Percentiles rank a stretch among this genome's conserved stretches.
These are phyloP conservation scores for Pristionchus mayeri DNA, from an alignment of 2,888 invertebrate genomes.

Conservation along the genomic window DNA sequence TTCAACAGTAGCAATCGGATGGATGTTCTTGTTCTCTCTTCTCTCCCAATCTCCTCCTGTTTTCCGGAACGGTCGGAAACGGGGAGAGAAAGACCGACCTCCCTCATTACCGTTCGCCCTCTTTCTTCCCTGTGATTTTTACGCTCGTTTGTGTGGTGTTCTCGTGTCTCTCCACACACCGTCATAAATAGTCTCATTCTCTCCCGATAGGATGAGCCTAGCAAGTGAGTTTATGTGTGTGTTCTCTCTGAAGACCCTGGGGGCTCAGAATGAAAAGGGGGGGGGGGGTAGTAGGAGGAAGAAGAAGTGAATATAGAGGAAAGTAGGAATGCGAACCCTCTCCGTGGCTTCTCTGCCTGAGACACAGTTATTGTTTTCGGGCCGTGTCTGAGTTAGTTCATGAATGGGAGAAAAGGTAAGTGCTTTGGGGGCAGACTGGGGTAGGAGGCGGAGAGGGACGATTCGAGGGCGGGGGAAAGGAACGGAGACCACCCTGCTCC, in stretches of 20 bases:
- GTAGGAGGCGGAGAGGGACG: constrained; percentile 5
- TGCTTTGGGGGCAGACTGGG: not conserved
- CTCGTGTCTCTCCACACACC: not conserved
- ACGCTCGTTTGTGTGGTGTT: not conserved
- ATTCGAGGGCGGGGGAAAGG: not conserved
- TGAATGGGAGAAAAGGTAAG: constrained; percentile 17
- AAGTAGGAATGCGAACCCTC: not conserved
- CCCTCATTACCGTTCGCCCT: not conserved
- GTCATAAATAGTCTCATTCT: constrained; percentile 34
- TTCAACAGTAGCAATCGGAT: constrained; percentile 31
- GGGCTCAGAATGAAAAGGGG: not conserved
- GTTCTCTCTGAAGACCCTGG: constrained; percentile 35
- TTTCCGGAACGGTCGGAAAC: not conserved
- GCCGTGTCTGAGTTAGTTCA: not conserved
- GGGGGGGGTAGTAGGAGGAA: not conserved
- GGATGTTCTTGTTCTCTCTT: constrained; percentile 8
- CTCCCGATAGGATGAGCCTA: constrained; percentile 10
- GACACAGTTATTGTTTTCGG: not conserved
- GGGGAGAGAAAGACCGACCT: no score
- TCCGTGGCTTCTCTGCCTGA: not conserved
- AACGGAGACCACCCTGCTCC: not conserved
- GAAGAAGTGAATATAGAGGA: not conserved
- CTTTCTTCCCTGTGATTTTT: not conserved
- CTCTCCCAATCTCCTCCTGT: constrained; percentile 1
- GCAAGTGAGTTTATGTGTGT: not conserved